These are phyloP conservation scores for Leptinotarsa undecemlineata DNA, from an alignment of 1,140 invertebrate genomes.

Conservation along the genomic window DNA sequence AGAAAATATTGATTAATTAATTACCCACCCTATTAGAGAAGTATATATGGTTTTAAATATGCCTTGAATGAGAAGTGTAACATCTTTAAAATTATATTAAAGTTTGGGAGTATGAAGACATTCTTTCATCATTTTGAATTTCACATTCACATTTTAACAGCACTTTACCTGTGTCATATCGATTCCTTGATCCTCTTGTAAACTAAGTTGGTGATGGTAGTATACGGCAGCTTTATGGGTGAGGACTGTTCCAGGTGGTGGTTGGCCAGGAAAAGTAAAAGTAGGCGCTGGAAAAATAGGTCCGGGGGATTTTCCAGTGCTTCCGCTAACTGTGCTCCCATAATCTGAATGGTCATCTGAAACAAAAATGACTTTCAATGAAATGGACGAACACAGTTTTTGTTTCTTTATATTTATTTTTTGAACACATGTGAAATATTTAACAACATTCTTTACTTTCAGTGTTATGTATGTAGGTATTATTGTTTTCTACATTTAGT, in stretches of 20 bases:
- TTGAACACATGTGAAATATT: no score
- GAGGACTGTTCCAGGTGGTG: constrained; percentile 61
- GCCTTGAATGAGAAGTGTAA: no score
- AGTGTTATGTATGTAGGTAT: no score
- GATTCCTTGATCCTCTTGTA: constrained; percentile 73
- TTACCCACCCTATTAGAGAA: no score
- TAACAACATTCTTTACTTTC: no score
- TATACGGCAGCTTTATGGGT: constrained; percentile 72
- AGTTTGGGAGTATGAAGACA: not conserved
- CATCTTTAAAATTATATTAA: not conserved
- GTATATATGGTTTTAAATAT: no score
- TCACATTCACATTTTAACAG: not conserved
- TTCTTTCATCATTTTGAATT: not conserved
- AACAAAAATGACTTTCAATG: constrained; percentile 20
- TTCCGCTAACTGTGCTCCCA: constrained; percentile 63
- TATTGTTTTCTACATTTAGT: no score
- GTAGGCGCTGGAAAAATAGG: constrained; percentile 57
- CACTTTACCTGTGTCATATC: constrained; percentile 68
- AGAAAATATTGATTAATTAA: constrained; percentile 28
- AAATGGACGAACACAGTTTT: no score
- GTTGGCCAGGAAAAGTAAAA: constrained; percentile 60
- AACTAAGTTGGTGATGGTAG: constrained; percentile 73
- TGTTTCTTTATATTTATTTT: no score
- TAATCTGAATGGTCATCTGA: constrained; percentile 67
- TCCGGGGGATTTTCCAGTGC: constrained; percentile 62